phyloP scores from a whole-genome alignment of 2,113 vertebrate species.

The Vanacampus margaritifer region DNA sequence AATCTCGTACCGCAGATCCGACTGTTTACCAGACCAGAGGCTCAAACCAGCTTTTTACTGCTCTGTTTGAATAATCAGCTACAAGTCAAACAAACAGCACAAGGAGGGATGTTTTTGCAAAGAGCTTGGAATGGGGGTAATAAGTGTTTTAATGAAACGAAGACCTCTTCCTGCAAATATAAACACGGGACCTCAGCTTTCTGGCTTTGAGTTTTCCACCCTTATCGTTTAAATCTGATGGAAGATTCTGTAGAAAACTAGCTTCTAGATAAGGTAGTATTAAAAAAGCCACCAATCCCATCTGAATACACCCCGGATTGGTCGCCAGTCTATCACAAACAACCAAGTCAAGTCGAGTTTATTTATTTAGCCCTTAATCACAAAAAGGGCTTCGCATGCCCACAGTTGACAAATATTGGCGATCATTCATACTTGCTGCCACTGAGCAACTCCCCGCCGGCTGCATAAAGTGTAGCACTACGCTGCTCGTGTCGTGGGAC shows the following conservation, averaged over 20 bases:
- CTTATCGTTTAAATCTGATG: conserved; percentile 26
- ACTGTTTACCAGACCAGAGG: conserved; percentile 60
- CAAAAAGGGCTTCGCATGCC: too few relatives aligned
- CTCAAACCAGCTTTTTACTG: conserved; percentile 53
- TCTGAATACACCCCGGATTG: background rate
- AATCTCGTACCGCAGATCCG: conserved; percentile 52
- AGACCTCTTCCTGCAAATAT: conserved; percentile 55
- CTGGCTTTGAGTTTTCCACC: conserved; percentile 35
- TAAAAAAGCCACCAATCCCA: background rate
- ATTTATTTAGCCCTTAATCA: too few relatives aligned
- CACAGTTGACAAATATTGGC: too few relatives aligned
- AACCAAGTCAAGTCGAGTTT: too few relatives aligned
- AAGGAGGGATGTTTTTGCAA: conserved; percentile 59
- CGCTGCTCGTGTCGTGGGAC: background rate
- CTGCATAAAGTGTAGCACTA: too few relatives aligned
- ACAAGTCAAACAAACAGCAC: conserved; percentile 70
- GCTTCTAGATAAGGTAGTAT: background rate
- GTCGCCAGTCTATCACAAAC: too few relatives aligned
- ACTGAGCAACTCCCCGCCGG: too few relatives aligned
- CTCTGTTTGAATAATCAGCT: conserved; percentile 68
- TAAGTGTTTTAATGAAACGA: conserved; percentile 68
- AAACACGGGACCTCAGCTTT: conserved; percentile 55
- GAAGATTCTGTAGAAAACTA: conserved; percentile 1
- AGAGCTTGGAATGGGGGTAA: conserved; percentile 54
- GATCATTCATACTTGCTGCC: too few relatives aligned